Evolutionary conservation across 2,797 vertebrate species (phyloP).

Genomic region (Phalloptychus januarius): DNA sequence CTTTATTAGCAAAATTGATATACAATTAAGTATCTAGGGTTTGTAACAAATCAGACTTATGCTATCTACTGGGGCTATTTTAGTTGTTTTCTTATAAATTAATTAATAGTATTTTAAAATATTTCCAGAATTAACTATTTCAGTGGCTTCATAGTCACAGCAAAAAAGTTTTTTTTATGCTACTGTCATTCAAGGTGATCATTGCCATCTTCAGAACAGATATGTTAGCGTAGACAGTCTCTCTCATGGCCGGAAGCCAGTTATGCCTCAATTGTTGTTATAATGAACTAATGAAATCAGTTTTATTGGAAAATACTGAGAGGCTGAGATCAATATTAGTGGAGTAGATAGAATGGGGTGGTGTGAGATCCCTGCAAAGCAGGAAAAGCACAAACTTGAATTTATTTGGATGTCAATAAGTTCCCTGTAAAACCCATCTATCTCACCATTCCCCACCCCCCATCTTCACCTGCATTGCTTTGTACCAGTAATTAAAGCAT

Average conservation of each 20-base stretch:
- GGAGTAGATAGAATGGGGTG: constrained; percentile 49
- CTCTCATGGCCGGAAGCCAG: constrained; percentile 72
- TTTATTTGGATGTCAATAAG: constrained; percentile 77
- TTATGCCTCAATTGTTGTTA: constrained; percentile 78
- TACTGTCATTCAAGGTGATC: constrained; percentile 64
- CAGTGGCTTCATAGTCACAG: constrained; percentile 42
- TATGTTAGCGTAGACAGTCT: constrained; percentile 75
- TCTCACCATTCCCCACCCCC: constrained; percentile 6
- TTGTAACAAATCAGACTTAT: neutral
- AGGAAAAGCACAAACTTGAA: constrained; percentile 68
- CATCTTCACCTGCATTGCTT: constrained; percentile 43
- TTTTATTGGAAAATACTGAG: constrained; percentile 76
- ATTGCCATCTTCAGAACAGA: constrained; percentile 66
- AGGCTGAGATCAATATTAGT: constrained; percentile 77
- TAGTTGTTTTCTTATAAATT: neutral
- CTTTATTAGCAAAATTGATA: neutral
- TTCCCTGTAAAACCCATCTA: constrained; percentile 56
- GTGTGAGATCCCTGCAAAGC: constrained; percentile 50
- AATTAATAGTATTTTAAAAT: neutral
- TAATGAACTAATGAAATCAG: constrained; percentile 80
- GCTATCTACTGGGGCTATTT: neutral
- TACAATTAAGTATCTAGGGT: neutral
- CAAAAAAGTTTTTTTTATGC: constrained; percentile 37
- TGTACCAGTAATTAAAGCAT: constrained; percentile 51
- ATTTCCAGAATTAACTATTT: constrained; percentile 2